phyloP scores from a whole-genome alignment of 2,888 invertebrate species.

The Apodemia mormo region DNA sequence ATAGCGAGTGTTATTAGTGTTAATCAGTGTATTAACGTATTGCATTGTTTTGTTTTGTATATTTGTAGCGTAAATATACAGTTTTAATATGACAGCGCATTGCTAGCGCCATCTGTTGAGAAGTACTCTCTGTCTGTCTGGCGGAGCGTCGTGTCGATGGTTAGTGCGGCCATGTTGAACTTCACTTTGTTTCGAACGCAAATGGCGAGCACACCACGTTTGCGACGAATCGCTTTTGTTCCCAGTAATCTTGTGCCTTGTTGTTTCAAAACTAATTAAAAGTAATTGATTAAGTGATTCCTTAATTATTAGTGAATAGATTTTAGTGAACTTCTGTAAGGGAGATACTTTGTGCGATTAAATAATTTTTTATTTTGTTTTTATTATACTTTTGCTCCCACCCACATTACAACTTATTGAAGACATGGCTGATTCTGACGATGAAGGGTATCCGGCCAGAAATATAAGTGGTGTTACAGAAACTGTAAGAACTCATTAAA shows the following conservation, averaged over 20 bases:
- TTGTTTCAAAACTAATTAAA: slow-evolving; percentile 4
- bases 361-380: slow-evolving; percentile 1
- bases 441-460: background rate
- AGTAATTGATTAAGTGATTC: slow-evolving; percentile 16
- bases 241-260: background rate
- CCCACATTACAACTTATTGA: slow-evolving; percentile 10
- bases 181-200: slow-evolving; percentile 6
- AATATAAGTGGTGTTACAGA: no score
- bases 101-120: background rate
- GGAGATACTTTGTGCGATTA: slow-evolving; percentile 1
- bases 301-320: slow-evolving; percentile 16
- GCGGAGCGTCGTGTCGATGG: slow-evolving; percentile 23
- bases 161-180: slow-evolving; percentile 11
- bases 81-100: background rate
- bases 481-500: no score
- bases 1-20: no score
- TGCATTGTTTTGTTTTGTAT: no score
- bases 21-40: no score
- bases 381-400: background rate
- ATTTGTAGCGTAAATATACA: no score
- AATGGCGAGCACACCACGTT: slow-evolving; percentile 21
- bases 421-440: background rate
- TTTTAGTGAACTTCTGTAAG: slow-evolving; percentile 8
- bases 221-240: background rate
- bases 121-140: background rate